These are phyloP conservation scores for Lutjanus campechanus DNA, from an alignment of 2,797 vertebrate species.

Conservation along the genomic window DNA sequence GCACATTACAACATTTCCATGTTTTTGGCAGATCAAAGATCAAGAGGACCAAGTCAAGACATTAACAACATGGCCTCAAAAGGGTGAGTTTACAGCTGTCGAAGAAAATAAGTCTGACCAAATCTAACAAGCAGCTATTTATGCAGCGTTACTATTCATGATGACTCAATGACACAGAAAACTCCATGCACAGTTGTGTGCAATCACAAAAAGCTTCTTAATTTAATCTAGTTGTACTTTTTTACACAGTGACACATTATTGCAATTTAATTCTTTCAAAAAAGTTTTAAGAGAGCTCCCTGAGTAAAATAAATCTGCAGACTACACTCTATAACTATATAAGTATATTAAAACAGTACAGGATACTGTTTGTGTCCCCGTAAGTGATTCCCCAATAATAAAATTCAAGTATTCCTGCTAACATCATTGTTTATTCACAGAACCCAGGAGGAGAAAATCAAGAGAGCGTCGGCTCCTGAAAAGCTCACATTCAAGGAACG, in stretches of 20 bases:
- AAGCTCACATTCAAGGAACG: conserved; percentile 82
- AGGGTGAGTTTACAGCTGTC: conserved; percentile 63
- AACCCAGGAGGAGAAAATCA: conserved; percentile 39
- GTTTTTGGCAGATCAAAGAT: conserved; percentile 54
- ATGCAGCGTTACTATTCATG: not conserved
- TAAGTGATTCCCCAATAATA: not conserved
- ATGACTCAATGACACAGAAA: not conserved
- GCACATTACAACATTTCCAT: conserved; percentile 1
- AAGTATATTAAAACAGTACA: conserved; percentile 19
- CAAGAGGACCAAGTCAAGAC: conserved; percentile 18
- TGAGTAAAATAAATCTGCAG: conserved; percentile 47
- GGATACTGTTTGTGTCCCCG: conserved; percentile 15
- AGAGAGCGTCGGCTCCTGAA: conserved; percentile 68
- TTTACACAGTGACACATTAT: not conserved
- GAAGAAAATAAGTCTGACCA: not conserved
- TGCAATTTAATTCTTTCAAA: not conserved
- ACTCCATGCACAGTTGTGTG: not conserved
- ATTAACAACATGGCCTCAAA: conserved; percentile 12
- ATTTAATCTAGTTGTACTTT: not conserved
- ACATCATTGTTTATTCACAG: conserved; percentile 46
- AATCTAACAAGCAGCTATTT: not conserved
- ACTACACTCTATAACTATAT: not conserved
- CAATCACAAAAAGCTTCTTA: not conserved
- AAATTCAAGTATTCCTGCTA: conserved; percentile 46
- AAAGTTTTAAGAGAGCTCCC: conserved; percentile 29